Conservation (phyloP, 2,888 invertebrate species). For the Spialia ferax region DNA sequence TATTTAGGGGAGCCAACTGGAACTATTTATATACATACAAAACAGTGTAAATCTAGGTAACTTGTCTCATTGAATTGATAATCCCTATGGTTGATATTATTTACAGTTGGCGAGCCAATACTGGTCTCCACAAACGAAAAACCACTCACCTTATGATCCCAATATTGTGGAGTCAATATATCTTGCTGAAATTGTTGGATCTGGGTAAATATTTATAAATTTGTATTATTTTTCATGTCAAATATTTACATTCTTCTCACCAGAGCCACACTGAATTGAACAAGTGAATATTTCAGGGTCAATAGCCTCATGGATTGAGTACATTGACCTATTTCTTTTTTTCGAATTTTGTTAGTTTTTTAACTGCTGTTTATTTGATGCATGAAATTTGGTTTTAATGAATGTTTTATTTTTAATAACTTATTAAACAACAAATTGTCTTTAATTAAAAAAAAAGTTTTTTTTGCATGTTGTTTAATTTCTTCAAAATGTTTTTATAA, state of each 20-base stretch:
- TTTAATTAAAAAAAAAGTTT: no score
- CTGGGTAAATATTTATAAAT: slow-evolving; percentile 87
- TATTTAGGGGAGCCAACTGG: slow-evolving; percentile 67
- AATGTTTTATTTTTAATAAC: not conserved
- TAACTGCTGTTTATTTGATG: not conserved
- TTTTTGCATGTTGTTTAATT: no score
- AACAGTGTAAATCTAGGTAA: slow-evolving; percentile 71
- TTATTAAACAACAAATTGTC: no score
- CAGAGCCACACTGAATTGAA: slow-evolving; percentile 76
- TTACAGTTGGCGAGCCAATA: slow-evolving; percentile 95
- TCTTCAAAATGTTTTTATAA: no score
- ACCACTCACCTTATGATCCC: slow-evolving; percentile 91
- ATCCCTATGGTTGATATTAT: slow-evolving; percentile 73
- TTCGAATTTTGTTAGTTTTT: slow-evolving; percentile 57
- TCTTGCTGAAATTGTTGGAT: slow-evolving; percentile 93
- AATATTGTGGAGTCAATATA: slow-evolving; percentile 96
- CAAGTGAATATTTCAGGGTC: slow-evolving; percentile 72
- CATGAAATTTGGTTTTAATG: not conserved
- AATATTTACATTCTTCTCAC: slow-evolving; percentile 53
- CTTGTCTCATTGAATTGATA: slow-evolving; percentile 76
- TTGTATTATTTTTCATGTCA: slow-evolving; percentile 32
- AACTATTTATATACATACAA: slow-evolving; percentile 54
- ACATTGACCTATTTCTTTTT: slow-evolving; percentile 74
- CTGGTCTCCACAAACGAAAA: slow-evolving; percentile 95
- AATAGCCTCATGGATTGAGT: slow-evolving; percentile 73